A percentile compares a stretch with the other conserved stretches of the same genome.
These are phyloP conservation scores for Harpalus rubripes DNA, from an alignment of 2,888 invertebrate genomes.

Conservation along the genomic window DNA sequence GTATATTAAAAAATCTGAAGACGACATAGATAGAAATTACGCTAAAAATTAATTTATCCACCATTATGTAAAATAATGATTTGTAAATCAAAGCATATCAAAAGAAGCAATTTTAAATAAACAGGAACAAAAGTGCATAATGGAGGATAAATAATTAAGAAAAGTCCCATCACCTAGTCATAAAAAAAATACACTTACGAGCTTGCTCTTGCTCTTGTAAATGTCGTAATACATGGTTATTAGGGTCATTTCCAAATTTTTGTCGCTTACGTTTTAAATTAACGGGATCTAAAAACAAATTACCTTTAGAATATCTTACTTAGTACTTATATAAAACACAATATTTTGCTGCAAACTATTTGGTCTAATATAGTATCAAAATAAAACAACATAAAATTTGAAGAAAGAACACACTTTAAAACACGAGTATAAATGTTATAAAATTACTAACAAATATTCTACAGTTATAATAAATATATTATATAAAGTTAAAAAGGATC, in stretches of 20 bases:
- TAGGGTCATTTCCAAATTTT: constrained; percentile 79
- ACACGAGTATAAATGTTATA: constrained; percentile 62
- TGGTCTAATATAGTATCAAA: constrained; percentile 21
- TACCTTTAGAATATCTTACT: constrained; percentile 57
- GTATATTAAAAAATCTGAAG: constrained; percentile 53
- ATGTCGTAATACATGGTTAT: constrained; percentile 77
- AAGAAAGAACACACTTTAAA: constrained; percentile 50
- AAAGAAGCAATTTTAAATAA: constrained; percentile 2
- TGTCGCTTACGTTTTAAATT: constrained; percentile 81
- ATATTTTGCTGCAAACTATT: constrained; percentile 33
- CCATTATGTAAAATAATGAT: constrained; percentile 11
- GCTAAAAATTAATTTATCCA: constrained; percentile 33
- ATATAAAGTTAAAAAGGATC: constrained; percentile 54
- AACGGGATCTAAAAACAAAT: constrained; percentile 80
- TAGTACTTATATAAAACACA: constrained; percentile 65
- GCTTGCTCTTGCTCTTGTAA: constrained; percentile 77
- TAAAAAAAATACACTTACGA: constrained; percentile 78
- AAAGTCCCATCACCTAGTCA: constrained; percentile 63
- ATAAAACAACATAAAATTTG: constrained; percentile 48
- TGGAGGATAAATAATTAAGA: constrained; percentile 15
- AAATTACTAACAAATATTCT: constrained; percentile 65
- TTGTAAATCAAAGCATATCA: constrained; percentile 2
- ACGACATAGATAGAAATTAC: constrained; percentile 14
- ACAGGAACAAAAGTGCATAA: not conserved
- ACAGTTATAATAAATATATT: constrained; percentile 55